These are phyloP conservation scores for Metacarcinus magister DNA, from an alignment of 2,888 invertebrate species.

Conservation along the genomic window DNA sequence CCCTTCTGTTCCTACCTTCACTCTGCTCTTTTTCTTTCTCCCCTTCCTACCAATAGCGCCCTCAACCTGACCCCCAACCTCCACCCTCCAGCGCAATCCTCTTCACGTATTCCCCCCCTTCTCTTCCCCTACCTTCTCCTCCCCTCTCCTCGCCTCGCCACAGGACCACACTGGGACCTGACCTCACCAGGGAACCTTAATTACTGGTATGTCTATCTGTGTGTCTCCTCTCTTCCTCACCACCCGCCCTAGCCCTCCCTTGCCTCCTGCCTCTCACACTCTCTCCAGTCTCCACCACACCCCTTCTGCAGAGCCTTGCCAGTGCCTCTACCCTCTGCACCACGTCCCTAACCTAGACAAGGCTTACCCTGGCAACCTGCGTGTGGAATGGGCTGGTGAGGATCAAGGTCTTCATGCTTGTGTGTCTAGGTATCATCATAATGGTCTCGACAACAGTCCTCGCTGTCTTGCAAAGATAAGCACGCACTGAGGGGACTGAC, in stretches of 20 bases:
- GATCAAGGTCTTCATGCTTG: background rate
- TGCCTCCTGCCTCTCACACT: background rate
- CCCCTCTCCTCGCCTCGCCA: background rate
- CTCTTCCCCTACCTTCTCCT: background rate
- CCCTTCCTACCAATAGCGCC: background rate
- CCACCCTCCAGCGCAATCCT: background rate
- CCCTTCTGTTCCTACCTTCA: background rate
- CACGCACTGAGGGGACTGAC: background rate
- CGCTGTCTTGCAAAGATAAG: background rate
- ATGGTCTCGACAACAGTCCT: background rate
- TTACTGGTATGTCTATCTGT: slow-evolving; percentile 36
- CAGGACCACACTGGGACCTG: background rate
- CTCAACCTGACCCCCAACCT: background rate
- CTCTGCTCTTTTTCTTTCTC: slow-evolving; percentile 33
- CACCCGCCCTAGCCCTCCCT: background rate
- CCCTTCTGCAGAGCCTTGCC: no score
- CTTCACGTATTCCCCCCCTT: background rate
- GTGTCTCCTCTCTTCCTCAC: background rate
- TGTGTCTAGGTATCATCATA: background rate
- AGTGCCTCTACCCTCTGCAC: no score
- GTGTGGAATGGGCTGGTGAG: background rate
- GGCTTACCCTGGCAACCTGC: background rate
- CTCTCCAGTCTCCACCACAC: background rate
- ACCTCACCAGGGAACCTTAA: background rate
- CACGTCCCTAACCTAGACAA: background rate